phyloP scores from a whole-genome alignment of 2,797 vertebrate species.

The Esox masquinongy region DNA sequence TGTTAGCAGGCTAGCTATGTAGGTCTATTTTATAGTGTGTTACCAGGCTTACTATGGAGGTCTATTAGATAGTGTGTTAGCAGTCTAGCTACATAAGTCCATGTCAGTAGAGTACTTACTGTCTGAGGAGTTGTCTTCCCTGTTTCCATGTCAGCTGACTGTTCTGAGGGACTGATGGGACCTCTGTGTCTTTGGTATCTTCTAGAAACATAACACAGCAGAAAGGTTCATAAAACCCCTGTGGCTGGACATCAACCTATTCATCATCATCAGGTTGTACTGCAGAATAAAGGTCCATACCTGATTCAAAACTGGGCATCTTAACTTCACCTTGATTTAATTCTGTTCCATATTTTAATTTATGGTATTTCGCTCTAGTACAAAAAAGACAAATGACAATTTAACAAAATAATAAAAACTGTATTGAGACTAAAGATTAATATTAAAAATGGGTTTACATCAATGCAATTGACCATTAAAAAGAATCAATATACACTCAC shows the following conservation, averaged over 20 bases:
- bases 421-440: neutral
- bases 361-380: conserved; percentile 96
- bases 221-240: neutral
- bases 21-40: neutral
- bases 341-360: conserved; percentile 99
- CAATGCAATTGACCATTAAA: neutral
- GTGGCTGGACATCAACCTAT: neutral
- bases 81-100: neutral
- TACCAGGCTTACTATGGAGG: neutral
- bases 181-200: conserved; percentile 97
- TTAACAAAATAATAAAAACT: neutral
- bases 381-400: conserved; percentile 14
- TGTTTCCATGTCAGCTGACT: conserved; percentile 99
- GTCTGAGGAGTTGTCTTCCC: conserved; percentile 94
- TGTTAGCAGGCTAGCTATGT: neutral
- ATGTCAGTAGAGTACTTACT: conserved; percentile 79
- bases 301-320: conserved; percentile 96
- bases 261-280: neutral
- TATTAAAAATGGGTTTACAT: neutral
- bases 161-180: conserved; percentile 91
- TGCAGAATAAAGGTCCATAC: conserved; percentile 58
- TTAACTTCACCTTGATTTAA: conserved; percentile 96
- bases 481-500: conserved; percentile 70
- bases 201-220: conserved; percentile 68
- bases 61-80: neutral